These are phyloP conservation scores for Eurytoma californica DNA, from an alignment of 2,888 invertebrate genomes.

Conservation along the genomic window DNA sequence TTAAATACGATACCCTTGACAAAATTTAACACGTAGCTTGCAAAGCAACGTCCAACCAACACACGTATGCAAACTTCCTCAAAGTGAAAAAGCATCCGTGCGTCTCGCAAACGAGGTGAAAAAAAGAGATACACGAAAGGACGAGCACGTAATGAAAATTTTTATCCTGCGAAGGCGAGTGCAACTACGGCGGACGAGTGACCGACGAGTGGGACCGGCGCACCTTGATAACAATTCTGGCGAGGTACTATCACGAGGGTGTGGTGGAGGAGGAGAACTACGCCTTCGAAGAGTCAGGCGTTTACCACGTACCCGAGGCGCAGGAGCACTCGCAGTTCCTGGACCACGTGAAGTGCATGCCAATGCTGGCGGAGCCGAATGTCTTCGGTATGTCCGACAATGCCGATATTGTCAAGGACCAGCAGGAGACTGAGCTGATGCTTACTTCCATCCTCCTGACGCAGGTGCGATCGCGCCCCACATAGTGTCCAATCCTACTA, in stretches of 20 bases:
- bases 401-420: constrained; percentile 94
- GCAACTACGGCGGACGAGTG: constrained; percentile 96
- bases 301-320: constrained; percentile 85
- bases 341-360: constrained; percentile 82
- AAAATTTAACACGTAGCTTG: background rate
- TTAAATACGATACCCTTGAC: background rate
- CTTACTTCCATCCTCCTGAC: constrained; percentile 86
- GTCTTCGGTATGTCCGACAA: constrained; percentile 95
- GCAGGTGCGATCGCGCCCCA: constrained; percentile 77
- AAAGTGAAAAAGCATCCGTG: too few relatives aligned
- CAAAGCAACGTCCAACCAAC: background rate
- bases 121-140: constrained; percentile 3
- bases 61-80: too few relatives aligned
- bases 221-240: constrained; percentile 87
- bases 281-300: constrained; percentile 74
- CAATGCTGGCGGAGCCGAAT: constrained; percentile 85
- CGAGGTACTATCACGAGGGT: constrained; percentile 85
- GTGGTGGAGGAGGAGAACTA: constrained; percentile 78
- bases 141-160: constrained; percentile 30
- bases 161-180: constrained; percentile 81
- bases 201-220: constrained; percentile 98
- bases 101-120: constrained; percentile 12
- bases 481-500: too few relatives aligned
- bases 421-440: constrained; percentile 88
- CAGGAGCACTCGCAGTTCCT: constrained; percentile 84